Evolutionary conservation across 1,140 invertebrate genomes (phyloP).

Genomic region (Hyphantria cunea): DNA sequence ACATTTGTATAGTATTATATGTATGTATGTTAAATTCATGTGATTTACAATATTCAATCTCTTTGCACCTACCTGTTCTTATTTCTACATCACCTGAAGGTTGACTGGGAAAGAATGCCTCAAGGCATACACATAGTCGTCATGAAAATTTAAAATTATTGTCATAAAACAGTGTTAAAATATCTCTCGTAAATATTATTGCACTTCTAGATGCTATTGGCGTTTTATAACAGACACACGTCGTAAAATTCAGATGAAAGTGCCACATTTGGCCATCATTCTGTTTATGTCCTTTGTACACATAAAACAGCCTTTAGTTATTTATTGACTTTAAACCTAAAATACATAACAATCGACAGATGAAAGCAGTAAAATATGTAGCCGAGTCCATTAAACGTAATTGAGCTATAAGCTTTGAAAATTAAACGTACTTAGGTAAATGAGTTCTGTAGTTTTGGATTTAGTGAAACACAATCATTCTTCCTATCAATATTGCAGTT

Average conservation of each 20-base stretch:
- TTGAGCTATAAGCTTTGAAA: slow-evolving; percentile 1
- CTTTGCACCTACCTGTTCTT: too few species aligned
- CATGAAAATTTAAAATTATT: too few species aligned
- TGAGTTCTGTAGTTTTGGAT: neutral
- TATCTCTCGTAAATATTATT: too few species aligned
- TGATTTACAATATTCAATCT: too few species aligned
- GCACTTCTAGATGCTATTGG: slow-evolving; percentile 32
- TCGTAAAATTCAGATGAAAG: slow-evolving; percentile 44
- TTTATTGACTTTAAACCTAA: slow-evolving; percentile 29
- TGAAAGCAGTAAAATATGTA: neutral
- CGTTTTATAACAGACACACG: slow-evolving; percentile 34
- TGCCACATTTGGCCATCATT: slow-evolving; percentile 38
- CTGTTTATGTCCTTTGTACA: slow-evolving; percentile 40
- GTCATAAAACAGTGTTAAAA: too few species aligned
- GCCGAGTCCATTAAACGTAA: neutral
- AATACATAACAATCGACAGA: slow-evolving; percentile 4
- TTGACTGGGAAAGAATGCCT: too few species aligned
- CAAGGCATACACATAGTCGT: too few species aligned
- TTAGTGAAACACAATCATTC: too few species aligned
- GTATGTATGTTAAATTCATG: too few species aligned
- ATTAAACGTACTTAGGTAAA: neutral
- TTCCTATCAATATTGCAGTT: too few species aligned
- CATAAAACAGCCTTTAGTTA: slow-evolving; percentile 27
- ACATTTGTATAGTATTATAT: too few species aligned
- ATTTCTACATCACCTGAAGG: too few species aligned